phyloP scores from a whole-genome alignment of 1,140 invertebrate genomes.

The Copidosoma floridanum region DNA sequence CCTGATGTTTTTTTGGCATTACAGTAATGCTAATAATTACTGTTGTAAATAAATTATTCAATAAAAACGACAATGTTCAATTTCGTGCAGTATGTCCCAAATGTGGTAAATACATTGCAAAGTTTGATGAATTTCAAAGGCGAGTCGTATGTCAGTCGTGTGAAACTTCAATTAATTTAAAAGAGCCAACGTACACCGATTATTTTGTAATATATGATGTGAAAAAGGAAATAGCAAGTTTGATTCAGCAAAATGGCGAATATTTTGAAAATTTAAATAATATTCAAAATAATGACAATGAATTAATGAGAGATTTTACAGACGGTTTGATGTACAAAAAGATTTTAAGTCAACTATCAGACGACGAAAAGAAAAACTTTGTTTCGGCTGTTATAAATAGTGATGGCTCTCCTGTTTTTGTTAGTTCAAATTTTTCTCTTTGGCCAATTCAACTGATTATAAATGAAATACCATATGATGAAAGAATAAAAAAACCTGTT shows the following conservation, averaged over 20 bases:
- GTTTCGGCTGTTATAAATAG: constrained; percentile 24
- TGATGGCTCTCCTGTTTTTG: constrained; percentile 24
- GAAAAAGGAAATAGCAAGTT: constrained; percentile 3
- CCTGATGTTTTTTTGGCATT: too few species aligned
- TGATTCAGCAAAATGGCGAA: constrained; percentile 8
- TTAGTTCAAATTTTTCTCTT: constrained; percentile 20
- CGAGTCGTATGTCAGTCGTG: constrained; percentile 16
- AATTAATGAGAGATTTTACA: constrained; percentile 19
- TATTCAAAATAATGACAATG: neutral
- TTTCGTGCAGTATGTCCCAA: neutral
- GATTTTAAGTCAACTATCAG: neutral
- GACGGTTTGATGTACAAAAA: constrained; percentile 8
- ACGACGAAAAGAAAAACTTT: constrained; percentile 3
- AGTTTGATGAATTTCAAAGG: constrained; percentile 1
- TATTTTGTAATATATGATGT: too few species aligned
- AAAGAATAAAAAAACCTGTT: constrained; percentile 15
- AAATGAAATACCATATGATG: constrained; percentile 26
- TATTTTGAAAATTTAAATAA: constrained; percentile 16
- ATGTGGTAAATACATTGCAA: constrained; percentile 16
- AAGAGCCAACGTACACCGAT: constrained; percentile 4
- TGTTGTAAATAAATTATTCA: too few species aligned
- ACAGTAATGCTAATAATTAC: too few species aligned
- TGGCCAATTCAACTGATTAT: constrained; percentile 30
- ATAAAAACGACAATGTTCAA: neutral
- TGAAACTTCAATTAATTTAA: constrained; percentile 9